A percentile compares a stretch with the other conserved stretches of the same genome.
Evolutionary conservation across 2,113 vertebrate species (phyloP).

Genomic region (Enhydra lutris): DNA sequence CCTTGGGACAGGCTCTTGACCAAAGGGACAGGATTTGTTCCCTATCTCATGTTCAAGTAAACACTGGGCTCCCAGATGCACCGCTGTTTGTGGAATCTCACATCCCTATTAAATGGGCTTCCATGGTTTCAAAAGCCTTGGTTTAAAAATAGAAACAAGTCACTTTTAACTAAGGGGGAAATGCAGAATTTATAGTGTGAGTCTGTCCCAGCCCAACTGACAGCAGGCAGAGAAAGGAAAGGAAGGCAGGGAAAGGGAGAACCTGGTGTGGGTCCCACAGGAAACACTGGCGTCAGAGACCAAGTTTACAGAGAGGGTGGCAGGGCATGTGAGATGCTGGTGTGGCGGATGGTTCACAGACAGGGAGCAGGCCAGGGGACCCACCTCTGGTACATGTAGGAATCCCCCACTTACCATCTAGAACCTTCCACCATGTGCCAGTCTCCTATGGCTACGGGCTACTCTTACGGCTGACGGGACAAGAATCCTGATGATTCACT

Average conservation of each 20-base stretch:
- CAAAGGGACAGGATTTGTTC: not conserved
- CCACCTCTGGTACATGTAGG: not conserved
- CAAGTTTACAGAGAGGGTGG: not conserved
- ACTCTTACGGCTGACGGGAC: not conserved
- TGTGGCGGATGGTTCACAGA: too few species aligned
- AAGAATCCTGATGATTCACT: not conserved
- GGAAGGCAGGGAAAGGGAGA: not conserved
- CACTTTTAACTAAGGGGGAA: not conserved
- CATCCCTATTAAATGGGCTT: slow-evolving; percentile 3
- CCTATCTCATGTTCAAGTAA: not conserved
- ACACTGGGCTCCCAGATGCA: not conserved
- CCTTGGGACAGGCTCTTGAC: not conserved
- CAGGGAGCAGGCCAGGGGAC: not conserved
- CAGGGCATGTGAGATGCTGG: not conserved
- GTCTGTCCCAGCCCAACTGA: not conserved
- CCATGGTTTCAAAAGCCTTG: not conserved
- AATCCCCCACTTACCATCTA: not conserved
- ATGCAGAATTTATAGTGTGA: not conserved
- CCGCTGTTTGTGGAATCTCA: not conserved
- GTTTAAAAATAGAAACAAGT: slow-evolving; percentile 15
- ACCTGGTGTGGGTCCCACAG: not conserved
- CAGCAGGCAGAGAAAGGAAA: not conserved
- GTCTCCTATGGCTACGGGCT: not conserved
- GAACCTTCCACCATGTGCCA: not conserved
- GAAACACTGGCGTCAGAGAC: not conserved